A percentile compares a stretch with the other conserved stretches of the same genome.
phyloP scores from a whole-genome alignment of 2,888 invertebrate genomes.

The Biston stratarius region DNA sequence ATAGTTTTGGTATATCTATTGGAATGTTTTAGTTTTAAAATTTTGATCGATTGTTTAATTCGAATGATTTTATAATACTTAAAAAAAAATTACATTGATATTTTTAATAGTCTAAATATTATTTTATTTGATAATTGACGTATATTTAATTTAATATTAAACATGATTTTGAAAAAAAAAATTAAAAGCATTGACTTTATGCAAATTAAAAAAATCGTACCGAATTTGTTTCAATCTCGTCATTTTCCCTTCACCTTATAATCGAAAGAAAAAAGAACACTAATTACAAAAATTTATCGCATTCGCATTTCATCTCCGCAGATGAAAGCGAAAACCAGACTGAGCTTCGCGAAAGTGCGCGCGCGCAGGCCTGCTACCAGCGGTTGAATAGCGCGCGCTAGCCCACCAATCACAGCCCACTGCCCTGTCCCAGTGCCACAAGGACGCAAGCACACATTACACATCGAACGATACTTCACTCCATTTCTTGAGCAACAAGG shows the following conservation, averaged over 20 bases:
- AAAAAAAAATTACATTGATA: no score
- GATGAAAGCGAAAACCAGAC: slow-evolving; percentile 79
- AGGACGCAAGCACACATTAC: slow-evolving; percentile 67
- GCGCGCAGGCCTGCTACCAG: slow-evolving; percentile 64
- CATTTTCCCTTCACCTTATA: slow-evolving; percentile 32
- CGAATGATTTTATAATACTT: no score
- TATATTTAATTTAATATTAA: no score
- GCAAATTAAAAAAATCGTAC: slow-evolving; percentile 37
- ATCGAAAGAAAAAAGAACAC: slow-evolving; percentile 27
- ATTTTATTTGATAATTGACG: no score
- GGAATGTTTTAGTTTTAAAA: no score
- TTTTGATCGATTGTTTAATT: no score
- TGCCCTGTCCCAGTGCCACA: slow-evolving; percentile 66
- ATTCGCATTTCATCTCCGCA: slow-evolving; percentile 68
- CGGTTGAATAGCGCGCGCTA: slow-evolving; percentile 80
- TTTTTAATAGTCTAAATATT: no score
- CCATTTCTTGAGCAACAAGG: slow-evolving; percentile 37
- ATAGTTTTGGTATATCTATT: no score
- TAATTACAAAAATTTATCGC: slow-evolving; percentile 54
- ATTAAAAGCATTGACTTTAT: neutral
- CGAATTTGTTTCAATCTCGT: slow-evolving; percentile 34
- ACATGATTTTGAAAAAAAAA: no score
- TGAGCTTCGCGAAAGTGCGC: slow-evolving; percentile 79
- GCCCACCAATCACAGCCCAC: slow-evolving; percentile 65
- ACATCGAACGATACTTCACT: slow-evolving; percentile 56